These are phyloP conservation scores for Dufourea novaeangliae DNA, from an alignment of 1,140 invertebrate genomes.

Conservation along the genomic window DNA sequence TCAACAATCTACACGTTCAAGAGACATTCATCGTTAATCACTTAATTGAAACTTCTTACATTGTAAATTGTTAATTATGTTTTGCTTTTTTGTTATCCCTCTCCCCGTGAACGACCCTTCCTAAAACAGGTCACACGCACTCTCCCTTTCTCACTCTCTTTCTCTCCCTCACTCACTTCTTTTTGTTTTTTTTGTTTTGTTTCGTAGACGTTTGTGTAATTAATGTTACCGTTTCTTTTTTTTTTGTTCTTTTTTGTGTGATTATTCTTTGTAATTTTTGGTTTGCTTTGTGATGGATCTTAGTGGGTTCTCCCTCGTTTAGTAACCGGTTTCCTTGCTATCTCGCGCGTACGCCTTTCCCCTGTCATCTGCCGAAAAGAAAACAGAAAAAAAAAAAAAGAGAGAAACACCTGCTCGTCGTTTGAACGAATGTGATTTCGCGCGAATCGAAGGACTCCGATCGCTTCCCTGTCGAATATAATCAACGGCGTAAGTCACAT, in stretches of 20 bases:
- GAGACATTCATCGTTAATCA: constrained; percentile 64
- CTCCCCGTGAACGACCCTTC: not conserved
- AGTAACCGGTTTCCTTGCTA: no score
- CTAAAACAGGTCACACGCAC: constrained; percentile 8
- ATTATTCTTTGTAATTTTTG: constrained; percentile 43
- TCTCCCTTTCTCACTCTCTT: not conserved
- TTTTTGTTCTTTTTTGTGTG: constrained; percentile 38
- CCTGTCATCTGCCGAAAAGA: not conserved
- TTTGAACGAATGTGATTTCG: not conserved
- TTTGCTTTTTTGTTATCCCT: constrained; percentile 36
- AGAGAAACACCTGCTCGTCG: not conserved
- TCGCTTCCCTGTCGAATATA: constrained; percentile 62
- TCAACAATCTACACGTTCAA: constrained; percentile 60
- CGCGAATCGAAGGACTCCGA: constrained; percentile 33
- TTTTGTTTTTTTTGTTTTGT: constrained; percentile 2
- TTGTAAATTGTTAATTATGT: constrained; percentile 56
- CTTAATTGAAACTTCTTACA: constrained; percentile 56
- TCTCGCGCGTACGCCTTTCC: no score
- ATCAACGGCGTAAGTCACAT: constrained; percentile 65
- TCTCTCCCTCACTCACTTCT: not conserved
- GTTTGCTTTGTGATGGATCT: constrained; percentile 52
- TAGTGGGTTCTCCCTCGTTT: no score
- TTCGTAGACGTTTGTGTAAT: constrained; percentile 25
- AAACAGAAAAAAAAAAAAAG: not conserved
- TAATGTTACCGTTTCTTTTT: constrained; percentile 19